phyloP scores from a whole-genome alignment of 2,113 vertebrate species.

The Martes martes region DNA sequence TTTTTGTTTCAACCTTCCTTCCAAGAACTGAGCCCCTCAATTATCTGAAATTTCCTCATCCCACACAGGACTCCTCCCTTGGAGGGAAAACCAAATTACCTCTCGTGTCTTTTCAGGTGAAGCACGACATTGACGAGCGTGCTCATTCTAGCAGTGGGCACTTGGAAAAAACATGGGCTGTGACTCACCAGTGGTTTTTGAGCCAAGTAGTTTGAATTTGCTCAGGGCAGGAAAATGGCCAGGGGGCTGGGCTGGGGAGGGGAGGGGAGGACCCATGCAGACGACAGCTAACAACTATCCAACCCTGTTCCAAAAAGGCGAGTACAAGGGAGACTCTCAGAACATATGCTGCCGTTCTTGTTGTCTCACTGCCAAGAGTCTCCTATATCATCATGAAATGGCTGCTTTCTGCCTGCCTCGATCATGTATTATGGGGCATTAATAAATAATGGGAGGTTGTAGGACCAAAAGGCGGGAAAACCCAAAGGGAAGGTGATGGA shows the following conservation, averaged over 20 bases:
- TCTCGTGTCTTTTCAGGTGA: background rate
- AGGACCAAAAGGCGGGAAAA: conserved; percentile 80
- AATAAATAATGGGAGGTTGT: conserved; percentile 83
- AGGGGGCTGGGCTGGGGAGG: background rate
- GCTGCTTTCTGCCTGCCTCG: conserved; percentile 73
- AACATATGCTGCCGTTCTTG: conserved; percentile 54
- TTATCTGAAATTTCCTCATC: background rate
- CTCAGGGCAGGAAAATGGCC: conserved; percentile 49
- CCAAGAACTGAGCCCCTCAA: background rate
- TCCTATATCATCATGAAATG: conserved; percentile 79
- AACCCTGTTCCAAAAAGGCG: conserved; percentile 47
- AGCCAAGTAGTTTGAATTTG: conserved; percentile 59
- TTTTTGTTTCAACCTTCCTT: background rate
- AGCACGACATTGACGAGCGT: background rate
- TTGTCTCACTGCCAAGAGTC: conserved; percentile 67
- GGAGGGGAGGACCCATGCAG: background rate
- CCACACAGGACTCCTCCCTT: background rate
- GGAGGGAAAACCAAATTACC: conserved; percentile 17
- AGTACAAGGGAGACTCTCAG: conserved; percentile 60
- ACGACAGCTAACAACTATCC: background rate
- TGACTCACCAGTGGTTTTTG: conserved; percentile 49
- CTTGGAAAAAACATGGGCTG: background rate
- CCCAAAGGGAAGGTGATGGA: conserved; percentile 80
- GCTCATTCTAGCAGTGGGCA: conserved; percentile 54
- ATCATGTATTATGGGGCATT: conserved; percentile 77